Evolutionary conservation across 1,140 invertebrate species (phyloP), one percentile per base, ranked within the genome.

Genomic region (Stegodyphus mimosarum): DNA sequence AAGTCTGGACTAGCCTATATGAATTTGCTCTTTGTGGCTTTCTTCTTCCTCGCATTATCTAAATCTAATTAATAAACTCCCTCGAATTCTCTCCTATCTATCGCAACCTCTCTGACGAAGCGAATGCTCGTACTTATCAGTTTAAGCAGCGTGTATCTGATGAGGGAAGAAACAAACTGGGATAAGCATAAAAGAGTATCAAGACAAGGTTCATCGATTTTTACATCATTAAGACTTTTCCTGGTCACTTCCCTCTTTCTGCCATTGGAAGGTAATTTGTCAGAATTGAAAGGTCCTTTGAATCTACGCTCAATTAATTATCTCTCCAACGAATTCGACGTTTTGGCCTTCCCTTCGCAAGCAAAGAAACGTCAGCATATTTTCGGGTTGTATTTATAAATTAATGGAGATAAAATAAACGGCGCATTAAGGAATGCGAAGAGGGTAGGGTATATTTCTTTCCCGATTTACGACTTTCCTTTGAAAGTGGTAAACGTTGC

Each of bases 171-270:
- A 75, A 63, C 73, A 75, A 75, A 75, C 49, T 49, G 70, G 70
- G 49, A n/a, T 51, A 72, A 72, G 73, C 55, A 75, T 75, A 75
- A 75, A 75, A 75, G 73, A 75, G 60, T 51, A 75, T 75, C 50
- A 55, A 75, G 73, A 60, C 73, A 75, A 33, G n/a, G 77, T 71
- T 51, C 77, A 79, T 79, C 67, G 77, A 79, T 79, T 79, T 79
- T 79, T 69, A 79, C 77, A 79, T 79, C 77, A 79, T 79, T 79
- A 79, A 79, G 77, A 79, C 77, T 70, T 79, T 79, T 79, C 75
- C 77, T 79, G 77, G 77, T 79, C 77, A 79, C 66, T 79, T 71
- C 77, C 48, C 77, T 67, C 63, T 55, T 51, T 72, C 70, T 60
- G 51, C 13, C 53, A 66, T 77, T 49, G 67, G 66, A 71, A 79